Percentiles rank a stretch among this genome's conserved stretches.
phyloP scores from a whole-genome alignment of 2,797 vertebrate genomes.

The Anguilla pacifica region DNA sequence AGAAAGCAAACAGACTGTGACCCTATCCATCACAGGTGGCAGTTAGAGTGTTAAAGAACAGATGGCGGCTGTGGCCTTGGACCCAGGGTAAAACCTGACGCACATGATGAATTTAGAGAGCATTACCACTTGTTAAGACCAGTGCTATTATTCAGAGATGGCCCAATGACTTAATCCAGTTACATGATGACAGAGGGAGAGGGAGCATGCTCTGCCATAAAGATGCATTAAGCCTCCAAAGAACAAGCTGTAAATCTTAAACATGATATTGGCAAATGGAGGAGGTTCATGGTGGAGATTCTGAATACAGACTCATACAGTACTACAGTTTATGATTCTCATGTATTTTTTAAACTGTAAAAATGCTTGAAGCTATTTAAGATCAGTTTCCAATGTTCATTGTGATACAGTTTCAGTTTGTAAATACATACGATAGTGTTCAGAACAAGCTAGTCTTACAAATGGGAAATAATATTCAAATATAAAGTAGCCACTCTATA shows the following conservation, averaged over 20 bases:
- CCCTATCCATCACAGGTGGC: slow-evolving; percentile 65
- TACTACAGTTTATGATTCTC: not conserved
- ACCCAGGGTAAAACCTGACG: slow-evolving; percentile 59
- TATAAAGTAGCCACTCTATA: not conserved
- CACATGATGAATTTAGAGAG: slow-evolving; percentile 61
- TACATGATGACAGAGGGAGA: slow-evolving; percentile 42
- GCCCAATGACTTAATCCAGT: slow-evolving; percentile 51
- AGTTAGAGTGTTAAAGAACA: slow-evolving; percentile 60
- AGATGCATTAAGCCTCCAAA: slow-evolving; percentile 26
- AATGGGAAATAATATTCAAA: not conserved
- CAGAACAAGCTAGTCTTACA: not conserved
- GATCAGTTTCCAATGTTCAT: not conserved
- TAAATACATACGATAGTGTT: not conserved
- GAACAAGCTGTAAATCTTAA: slow-evolving; percentile 32
- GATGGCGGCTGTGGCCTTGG: slow-evolving; percentile 64
- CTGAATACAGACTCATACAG: not conserved
- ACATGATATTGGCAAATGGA: slow-evolving; percentile 28
- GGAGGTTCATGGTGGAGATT: not conserved
- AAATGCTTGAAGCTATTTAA: not conserved
- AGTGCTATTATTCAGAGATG: slow-evolving; percentile 45
- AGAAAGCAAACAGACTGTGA: slow-evolving; percentile 43
- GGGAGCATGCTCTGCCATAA: slow-evolving; percentile 24
- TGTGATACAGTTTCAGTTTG: not conserved
- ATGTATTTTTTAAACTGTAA: not conserved
- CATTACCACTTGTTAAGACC: slow-evolving; percentile 50